Base-by-base conservation (phyloP, 2,888 invertebrate species). In the Dynastes hyllus region DNA sequence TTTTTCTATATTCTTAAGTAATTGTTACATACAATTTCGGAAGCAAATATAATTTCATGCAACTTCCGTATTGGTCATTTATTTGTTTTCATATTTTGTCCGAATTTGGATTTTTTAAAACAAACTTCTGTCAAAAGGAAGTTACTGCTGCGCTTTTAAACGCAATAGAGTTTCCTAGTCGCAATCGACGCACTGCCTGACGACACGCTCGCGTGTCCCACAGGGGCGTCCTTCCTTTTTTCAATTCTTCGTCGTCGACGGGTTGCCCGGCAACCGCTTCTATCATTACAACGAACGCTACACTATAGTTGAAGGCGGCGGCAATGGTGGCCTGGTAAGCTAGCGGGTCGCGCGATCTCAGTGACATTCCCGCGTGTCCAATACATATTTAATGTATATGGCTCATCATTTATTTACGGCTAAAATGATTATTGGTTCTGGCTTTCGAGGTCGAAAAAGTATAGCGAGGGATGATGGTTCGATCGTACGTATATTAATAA, bases 191-290 rank as follows among this genome's bases (percentile, higher is more conserved):
- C 51, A 22, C 13, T 69, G 69, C 45, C 27, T 88, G 88, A 88
- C 87, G 88, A 88, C 87, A 83, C 86, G 87, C 87, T 88, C 87
- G 88, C 88, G 88, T 88, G 88, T 87, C 84, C 45, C 61, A 84
- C 83, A 81, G 83, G 83, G 81, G 79, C 69, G 63, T 32, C 11
- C 13, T 63, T 32, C 32, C 13, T 63, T 32, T 22, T 63, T 32
- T 27, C 4, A 51, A 50, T 8, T 51, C 50, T 22, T 29, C 50
- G 22, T 79, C 29, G 73, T 61, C 61, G 61, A 27, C 73, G 45
- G 80, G 88, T 88, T 84, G 85, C 88, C 82, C 79, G 82, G 87
- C 87, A 87, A 88, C 88, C 61, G 81, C 83, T 84, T 86, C 87
- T 86, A 86, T 87, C 87, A 87, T 87, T 86, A 87, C 87, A 87